Percentiles rank a stretch among this genome's conserved stretches.
phyloP scores from a whole-genome alignment of 1,140 invertebrate species.

The Platyscapa corneri region DNA sequence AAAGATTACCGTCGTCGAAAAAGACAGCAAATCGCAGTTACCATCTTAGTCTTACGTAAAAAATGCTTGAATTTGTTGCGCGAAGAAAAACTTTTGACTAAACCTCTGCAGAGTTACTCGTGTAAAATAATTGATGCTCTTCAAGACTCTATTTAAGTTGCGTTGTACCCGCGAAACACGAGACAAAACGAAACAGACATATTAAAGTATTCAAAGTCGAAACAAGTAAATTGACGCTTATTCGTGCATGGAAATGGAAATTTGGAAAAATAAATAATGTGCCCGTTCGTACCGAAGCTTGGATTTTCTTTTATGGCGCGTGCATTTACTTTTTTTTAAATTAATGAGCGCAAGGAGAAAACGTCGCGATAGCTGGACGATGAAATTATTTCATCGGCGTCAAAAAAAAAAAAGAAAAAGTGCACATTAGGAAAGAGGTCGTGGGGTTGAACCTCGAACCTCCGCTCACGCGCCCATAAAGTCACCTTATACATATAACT shows the following conservation, averaged over 20 bases:
- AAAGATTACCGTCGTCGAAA: not conserved
- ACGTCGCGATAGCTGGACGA: conserved; percentile 6
- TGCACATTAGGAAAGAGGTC: not conserved
- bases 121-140: not conserved
- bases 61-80: too few relatives aligned
- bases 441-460: not conserved
- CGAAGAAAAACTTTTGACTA: not conserved
- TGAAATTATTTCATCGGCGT: conserved; percentile 21
- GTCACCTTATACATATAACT: not conserved
- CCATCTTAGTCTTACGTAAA: not conserved
- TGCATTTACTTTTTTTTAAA: not conserved
- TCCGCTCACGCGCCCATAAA: not conserved
- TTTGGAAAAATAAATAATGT: conserved; percentile 17
- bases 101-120: not conserved
- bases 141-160: not conserved
- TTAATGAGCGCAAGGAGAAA: conserved; percentile 1
- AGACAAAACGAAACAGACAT: not conserved
- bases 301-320: not conserved
- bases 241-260: conserved; percentile 23
- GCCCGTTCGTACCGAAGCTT: not conserved
- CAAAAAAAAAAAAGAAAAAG: conserved; percentile 19
- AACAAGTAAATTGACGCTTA: not conserved
- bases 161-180: not conserved
- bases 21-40: not conserved
- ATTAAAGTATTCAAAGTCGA: conserved; percentile 2